Evolutionary conservation across 2,797 vertebrate species (phyloP), one percentile per base, ranked within the genome.

Genomic region (Sebastolobus altivelis): DNA sequence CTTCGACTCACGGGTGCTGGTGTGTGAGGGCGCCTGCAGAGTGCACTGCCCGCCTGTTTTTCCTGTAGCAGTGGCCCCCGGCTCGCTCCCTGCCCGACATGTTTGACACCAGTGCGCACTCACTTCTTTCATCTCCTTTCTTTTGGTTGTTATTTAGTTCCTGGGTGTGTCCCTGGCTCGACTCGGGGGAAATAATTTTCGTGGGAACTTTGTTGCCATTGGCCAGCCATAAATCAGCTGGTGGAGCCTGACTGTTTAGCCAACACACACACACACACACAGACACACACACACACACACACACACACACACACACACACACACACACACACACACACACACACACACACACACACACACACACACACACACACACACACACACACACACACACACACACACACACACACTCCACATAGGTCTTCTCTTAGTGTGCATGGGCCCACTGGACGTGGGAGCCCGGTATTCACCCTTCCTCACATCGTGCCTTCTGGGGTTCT

Each of bases 211-310:
- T 93, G 72, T 92, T 95, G 95, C 96, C 95, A 98, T 97, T 98
- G 97, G 97, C 91, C 94, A 93, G 90, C 89, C 93, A 93, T 91
- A 96, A 95, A 97, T 97, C 97, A 97, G 97, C 96, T 97, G 96
- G 95, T 96, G 93, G 92, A 92, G 95, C 96, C 89, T 90, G 95
- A 93, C 94, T 95, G 94, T 96, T 96, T 96, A 94, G 94, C 61
- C 68, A 71, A 74, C 80, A 72, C 75, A 61, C 76, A 40, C 37
- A 37, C 35, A 37, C 35, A 38, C 37, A 12, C 40, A 43, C 40
- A 43, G 13, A 40, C 38, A 40, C 38, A 40, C 38, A 40, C 38
- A 14, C 12, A 43, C 40, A 40, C 38, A 38, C 96, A 94, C 29
- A 3, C 75, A 61, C 76, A 33, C 75, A 72, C 75, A 61, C 76